Evolutionary conservation across 1,140 invertebrate genomes (phyloP), one percentile per base, ranked within the genome.

Genomic region (Bombus sylvicola): DNA sequence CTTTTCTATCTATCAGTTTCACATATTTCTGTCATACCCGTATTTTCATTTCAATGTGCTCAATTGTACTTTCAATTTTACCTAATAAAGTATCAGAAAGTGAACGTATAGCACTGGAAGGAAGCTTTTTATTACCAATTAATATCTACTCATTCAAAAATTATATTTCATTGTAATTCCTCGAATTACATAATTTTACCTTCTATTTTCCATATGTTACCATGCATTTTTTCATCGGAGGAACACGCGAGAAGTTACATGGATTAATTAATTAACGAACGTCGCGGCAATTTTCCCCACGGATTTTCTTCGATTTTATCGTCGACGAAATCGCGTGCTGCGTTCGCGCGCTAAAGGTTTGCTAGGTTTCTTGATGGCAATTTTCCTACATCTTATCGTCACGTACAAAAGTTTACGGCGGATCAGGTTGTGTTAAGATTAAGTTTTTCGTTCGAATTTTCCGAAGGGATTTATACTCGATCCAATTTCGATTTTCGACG

Each of bases 331-430:
- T 72, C 34, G 47, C 28, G 47, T 47, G 43, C 34, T 6, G 43
- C 12, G 31, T 22, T 39, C 78, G 64, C 62, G 18, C 15, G 62
- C n/a, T 43, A 64, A 73, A 22, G 22, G 37, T 43, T n/a, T 72
- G 37, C 68, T 43, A 15, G 39, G 62, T 73, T 43, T 47, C 31
- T 71, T 6, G 47, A 81, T 59, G 53, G 39, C 18, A 39, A 81
- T 72, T 81, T 72, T 62, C n/a, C n/a, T 43, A 62, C 68, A n/a
- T 73, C 73, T 73, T 62, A 73, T 37, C 47, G 53, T 18, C 31
- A 25, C 81, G 72, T 53, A 31, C 37, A 25, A 82, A 82, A 64
- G 71, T 82, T 82, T 73, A 74, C 53, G 68, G 53, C 62, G n/a
- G 37, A 64, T 82, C 68, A 57, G 25, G 39, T 47, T 82, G 37